phyloP scores from a whole-genome alignment of 2,888 invertebrate genomes.

The Thyatira batis region DNA sequence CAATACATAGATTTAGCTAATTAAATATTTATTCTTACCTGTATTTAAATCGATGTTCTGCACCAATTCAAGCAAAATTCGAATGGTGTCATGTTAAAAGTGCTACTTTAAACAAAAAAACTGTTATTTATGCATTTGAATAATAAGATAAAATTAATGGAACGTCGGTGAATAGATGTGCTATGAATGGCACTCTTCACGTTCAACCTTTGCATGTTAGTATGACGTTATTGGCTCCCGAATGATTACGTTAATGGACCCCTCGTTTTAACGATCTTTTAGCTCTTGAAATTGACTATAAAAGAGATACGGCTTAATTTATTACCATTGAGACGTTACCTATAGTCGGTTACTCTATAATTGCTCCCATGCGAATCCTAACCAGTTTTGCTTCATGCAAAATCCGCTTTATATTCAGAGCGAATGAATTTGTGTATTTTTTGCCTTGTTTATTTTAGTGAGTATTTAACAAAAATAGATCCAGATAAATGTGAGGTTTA shows the following conservation, averaged over 20 bases:
- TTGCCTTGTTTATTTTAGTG: neutral
- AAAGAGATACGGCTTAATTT: conserved; percentile 74
- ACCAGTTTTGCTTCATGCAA: conserved; percentile 11
- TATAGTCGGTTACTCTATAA: conserved; percentile 38
- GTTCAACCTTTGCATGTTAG: conserved; percentile 61
- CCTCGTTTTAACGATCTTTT: conserved; percentile 70
- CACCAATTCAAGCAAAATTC: neutral
- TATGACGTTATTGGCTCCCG: conserved; percentile 71
- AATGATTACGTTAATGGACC: conserved; percentile 76
- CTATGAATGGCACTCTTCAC: conserved; percentile 30
- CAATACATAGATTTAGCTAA: too few relatives aligned
- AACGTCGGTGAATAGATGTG: conserved; percentile 25
- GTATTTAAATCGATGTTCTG: too few relatives aligned
- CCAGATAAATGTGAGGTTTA: too few relatives aligned
- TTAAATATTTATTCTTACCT: too few relatives aligned
- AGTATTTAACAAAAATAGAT: neutral
- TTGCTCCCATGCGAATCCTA: conserved; percentile 54
- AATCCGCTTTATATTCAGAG: neutral
- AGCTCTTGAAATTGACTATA: conserved; percentile 72
- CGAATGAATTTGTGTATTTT: neutral
- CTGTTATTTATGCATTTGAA: conserved; percentile 41
- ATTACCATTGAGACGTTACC: conserved; percentile 61
- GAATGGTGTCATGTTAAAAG: conserved; percentile 34
- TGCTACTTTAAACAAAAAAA: conserved; percentile 9
- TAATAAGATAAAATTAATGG: conserved; percentile 46